Base-by-base conservation (phyloP, 2,113 vertebrate genomes). In the Conger conger region DNA sequence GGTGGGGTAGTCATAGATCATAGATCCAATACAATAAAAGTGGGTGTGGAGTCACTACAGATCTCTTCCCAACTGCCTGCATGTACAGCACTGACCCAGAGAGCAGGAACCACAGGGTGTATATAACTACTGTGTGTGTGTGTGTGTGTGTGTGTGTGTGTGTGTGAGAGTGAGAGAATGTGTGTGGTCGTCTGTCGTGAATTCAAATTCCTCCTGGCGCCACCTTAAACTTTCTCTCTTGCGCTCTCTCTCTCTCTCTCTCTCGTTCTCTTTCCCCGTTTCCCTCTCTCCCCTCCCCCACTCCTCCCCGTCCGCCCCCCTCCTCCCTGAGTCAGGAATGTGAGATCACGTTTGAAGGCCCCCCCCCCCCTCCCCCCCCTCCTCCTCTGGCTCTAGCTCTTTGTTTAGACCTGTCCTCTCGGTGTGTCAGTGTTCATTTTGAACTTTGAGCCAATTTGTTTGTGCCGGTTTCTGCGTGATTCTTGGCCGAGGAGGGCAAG, bases 161-260 rank as follows among this genome's bases (percentile, higher is more conserved):
- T 36, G n/a, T 40, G 60, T 79, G 80, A 40, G 85, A 79, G 86
- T 35, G 84, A 82, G 85, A 53, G 87, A 82, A 79, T 84, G 87
- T 87, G 90, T 92, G 89, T 83, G 88, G 89, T 91, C 90, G 91
- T 88, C 91, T 91, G 90, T 88, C 76, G 73, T 89, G 89, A 88
- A 92, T 92, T 93, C 89, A 94, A 93, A 95, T 90, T 91, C 91
- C 85, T 92, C 87, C 93, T 94, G 93, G 93, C 92, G 92, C 93
- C 95, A 93, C 92, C 92, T 93, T 92, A 93, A 93, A 93, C 91
- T 93, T 93, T 93, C 91, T 91, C 83, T 79, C 80, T 79, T 53
- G 77, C 76, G 37, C 45, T 27, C 42, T 54, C 87, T 89, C 89
- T 78, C 80, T 45, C 82, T 37, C 63, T 36, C 81, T 76, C 82